A percentile compares a stretch with the other conserved stretches of the same genome.
Conservation (phyloP, 2,113 vertebrate species). For the Vulpes vulpes region DNA sequence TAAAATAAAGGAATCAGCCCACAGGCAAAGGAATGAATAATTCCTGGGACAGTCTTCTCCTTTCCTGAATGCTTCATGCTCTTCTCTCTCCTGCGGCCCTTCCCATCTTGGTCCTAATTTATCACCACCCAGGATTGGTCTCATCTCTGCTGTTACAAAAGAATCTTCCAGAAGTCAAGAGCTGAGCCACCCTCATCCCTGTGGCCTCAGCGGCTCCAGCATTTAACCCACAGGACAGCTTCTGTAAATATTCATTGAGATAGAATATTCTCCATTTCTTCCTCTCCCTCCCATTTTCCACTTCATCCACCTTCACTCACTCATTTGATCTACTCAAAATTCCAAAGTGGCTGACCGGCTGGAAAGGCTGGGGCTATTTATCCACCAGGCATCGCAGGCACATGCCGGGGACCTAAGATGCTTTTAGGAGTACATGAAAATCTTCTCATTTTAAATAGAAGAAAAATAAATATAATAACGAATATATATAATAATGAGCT, state of each 20-base stretch:
- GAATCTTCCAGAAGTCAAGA: not conserved
- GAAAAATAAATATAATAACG: not conserved
- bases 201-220: not conserved
- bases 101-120: not conserved
- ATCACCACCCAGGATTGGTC: not conserved
- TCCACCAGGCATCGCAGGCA: not conserved
- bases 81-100: not conserved
- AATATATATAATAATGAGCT: not conserved
- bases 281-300: not conserved
- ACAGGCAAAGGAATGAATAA: not conserved
- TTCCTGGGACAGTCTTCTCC: not conserved
- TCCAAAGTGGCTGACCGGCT: accelerated
- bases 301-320: not conserved
- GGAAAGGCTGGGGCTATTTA: accelerated
- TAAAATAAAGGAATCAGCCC: not conserved
- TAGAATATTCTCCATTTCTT: not conserved
- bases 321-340: not conserved
- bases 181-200: not conserved
- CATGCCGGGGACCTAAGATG: not conserved
- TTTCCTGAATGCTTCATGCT: not conserved
- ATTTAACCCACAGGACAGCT: not conserved
- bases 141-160: not conserved
- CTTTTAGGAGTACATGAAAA: not conserved
- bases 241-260: not conserved
- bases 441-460: not conserved